phyloP scores from a whole-genome alignment of 1,140 invertebrate species.

The Sycobia sp. region DNA sequence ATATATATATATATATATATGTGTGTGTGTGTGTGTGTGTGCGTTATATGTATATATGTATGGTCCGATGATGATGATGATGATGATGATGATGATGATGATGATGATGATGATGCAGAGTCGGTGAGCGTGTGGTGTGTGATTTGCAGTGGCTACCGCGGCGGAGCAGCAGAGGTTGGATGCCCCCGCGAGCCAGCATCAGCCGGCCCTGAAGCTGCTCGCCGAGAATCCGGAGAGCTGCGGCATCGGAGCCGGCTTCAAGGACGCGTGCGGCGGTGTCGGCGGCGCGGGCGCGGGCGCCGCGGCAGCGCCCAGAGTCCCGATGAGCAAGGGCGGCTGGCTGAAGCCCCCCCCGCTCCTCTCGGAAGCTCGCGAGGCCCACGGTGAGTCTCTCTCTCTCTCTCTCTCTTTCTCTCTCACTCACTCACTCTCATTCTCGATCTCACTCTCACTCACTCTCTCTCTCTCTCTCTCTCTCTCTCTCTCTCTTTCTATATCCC shows the following conservation, averaged over 20 bases:
- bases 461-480: no score
- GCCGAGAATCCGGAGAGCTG: constrained; percentile 57
- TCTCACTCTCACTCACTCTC: no score
- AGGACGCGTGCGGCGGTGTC: constrained; percentile 50
- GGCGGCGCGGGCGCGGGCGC: not conserved
- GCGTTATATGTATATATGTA: no score
- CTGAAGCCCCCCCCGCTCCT: constrained; percentile 60
- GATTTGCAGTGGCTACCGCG: constrained; percentile 61
- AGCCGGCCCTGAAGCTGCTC: constrained; percentile 52
- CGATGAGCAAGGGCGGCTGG: constrained; percentile 60
- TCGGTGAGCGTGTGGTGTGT: constrained; percentile 41
- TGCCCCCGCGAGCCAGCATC: constrained; percentile 56
- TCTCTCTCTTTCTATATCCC: no score
- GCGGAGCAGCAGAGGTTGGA: constrained; percentile 59
- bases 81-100: no score
- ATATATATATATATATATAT: no score
- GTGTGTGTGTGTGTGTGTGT: no score
- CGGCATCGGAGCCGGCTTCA: no score
- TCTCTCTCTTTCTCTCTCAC: no score
- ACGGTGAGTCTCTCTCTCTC: constrained; percentile 64
- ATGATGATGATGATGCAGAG: no score
- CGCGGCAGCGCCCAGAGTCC: constrained; percentile 51
- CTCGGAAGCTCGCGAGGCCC: constrained; percentile 63
- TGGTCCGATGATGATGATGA: no score
- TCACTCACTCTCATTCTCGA: no score